Evolutionary conservation across 2,797 vertebrate genomes (phyloP).

Genomic region (Lithobates pipiens): DNA sequence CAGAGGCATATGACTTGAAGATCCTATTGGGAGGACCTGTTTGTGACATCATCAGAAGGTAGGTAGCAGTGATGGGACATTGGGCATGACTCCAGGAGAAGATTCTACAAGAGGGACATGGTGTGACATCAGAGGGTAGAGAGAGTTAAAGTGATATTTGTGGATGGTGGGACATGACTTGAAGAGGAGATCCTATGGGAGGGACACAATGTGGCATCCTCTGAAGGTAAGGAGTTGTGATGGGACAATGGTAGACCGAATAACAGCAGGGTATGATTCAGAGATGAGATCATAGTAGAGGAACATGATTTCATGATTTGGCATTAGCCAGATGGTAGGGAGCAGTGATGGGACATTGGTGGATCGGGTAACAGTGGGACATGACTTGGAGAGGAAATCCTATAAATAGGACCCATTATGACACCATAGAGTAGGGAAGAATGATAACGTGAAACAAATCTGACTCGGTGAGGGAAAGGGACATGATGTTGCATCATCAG

Average conservation of each 20-base stretch:
- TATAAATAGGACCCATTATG: too few species aligned
- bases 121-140: neutral
- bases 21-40: too few species aligned
- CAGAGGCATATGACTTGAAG: too few species aligned
- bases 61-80: neutral
- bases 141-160: too few species aligned
- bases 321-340: neutral
- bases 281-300: neutral
- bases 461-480: neutral
- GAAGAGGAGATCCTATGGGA: too few species aligned
- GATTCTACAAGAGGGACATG: neutral
- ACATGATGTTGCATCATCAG: neutral
- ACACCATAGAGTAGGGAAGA: too few species aligned
- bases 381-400: too few species aligned
- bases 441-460: neutral
- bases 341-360: neutral
- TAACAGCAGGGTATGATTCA: too few species aligned
- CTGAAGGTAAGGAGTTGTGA: neutral
- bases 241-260: neutral
- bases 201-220: neutral
- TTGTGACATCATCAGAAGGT: too few species aligned
- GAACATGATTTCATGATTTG: neutral
- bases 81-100: too few species aligned
- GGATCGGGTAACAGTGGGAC: too few species aligned
- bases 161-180: too few species aligned